Percentiles rank a stretch among this genome's conserved stretches.
Evolutionary conservation across 1,140 invertebrate genomes (phyloP).

Genomic region (Drosophila nigrodunni): DNA sequence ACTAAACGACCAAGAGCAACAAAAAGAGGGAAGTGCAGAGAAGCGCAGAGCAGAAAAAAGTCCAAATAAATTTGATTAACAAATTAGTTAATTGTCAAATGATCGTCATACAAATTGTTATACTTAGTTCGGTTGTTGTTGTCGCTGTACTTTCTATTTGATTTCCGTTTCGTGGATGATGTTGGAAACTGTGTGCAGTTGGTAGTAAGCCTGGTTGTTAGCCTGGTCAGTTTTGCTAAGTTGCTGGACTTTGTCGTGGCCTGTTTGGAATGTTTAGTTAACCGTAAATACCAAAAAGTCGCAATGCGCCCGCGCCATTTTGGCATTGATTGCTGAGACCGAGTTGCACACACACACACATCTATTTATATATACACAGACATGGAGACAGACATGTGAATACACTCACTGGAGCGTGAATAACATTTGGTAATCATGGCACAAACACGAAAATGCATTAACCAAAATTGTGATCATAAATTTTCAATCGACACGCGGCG

Average conservation of each 20-base stretch:
- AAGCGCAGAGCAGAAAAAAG: not conserved
- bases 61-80: constrained; percentile 1
- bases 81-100: constrained; percentile 17
- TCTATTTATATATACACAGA: constrained; percentile 14
- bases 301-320: constrained; percentile 71
- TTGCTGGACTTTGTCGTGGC: constrained; percentile 56
- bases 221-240: constrained; percentile 19
- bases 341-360: constrained; percentile 30
- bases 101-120: not conserved
- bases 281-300: constrained; percentile 72
- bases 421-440: constrained; percentile 83
- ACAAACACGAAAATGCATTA: constrained; percentile 83
- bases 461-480: constrained; percentile 84
- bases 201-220: constrained; percentile 10
- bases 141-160: not conserved
- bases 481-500: constrained; percentile 83
- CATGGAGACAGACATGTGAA: constrained; percentile 38
- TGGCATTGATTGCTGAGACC: constrained; percentile 75
- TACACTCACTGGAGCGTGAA: constrained; percentile 78
- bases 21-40: not conserved
- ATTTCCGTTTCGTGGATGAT: not conserved
- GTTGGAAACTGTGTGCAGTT: constrained; percentile 35
- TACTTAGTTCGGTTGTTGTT: not conserved
- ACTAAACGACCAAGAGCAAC: not conserved
- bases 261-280: constrained; percentile 79